Base-by-base conservation (phyloP, 2,888 invertebrate genomes). In the Folsomia manolachei region DNA sequence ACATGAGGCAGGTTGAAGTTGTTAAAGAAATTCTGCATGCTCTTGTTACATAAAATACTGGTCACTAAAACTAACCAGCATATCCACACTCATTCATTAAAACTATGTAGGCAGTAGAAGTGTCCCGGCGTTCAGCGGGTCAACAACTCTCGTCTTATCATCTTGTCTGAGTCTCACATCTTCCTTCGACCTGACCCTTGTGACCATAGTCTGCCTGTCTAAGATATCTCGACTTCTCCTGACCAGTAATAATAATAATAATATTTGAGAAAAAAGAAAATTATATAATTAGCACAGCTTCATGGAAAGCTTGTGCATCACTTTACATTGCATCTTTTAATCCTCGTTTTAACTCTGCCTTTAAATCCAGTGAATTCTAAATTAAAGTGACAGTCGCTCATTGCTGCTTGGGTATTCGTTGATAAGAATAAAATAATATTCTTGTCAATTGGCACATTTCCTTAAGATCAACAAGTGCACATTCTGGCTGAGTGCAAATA, bases 111-210 rank as follows among this genome's bases (percentile, higher is more conserved):
- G 11, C 27, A 51, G 11, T 56, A 67, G 25, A 67, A 67, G 67
- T 67, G 56, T 67, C 67, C 67, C 60, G 67, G 60, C 67, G 25
- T 67, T 56, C 67, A 67, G 60, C 24, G 56, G 56, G 67, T 67
- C 67, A 67, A 67, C 67, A 67, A 56, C 67, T 18, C 56, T 19
- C 18, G 11, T 66, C 51, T 66, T 66, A 66, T 66, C 66, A 51
- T 23, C 51, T 66, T 66, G 66, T 66, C 66, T 66, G 66, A 60
- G 21, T 60, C 60, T 60, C n/a, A 7, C n/a, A 60, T 60, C 4
- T 60, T 7, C 4, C 4, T n/a, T 60, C 19, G 19, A 60, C 21
- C n/a, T 60, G 60, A 60, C 60, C 60, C 60, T 60, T 60, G 60
- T 62, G 14, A 62, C 62, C 23, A 56, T 56, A 39, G 39, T 39